A percentile compares a stretch with the other conserved stretches of the same genome.
phyloP scores from a whole-genome alignment of 2,797 vertebrate genomes.

The Alfaro cultratus region DNA sequence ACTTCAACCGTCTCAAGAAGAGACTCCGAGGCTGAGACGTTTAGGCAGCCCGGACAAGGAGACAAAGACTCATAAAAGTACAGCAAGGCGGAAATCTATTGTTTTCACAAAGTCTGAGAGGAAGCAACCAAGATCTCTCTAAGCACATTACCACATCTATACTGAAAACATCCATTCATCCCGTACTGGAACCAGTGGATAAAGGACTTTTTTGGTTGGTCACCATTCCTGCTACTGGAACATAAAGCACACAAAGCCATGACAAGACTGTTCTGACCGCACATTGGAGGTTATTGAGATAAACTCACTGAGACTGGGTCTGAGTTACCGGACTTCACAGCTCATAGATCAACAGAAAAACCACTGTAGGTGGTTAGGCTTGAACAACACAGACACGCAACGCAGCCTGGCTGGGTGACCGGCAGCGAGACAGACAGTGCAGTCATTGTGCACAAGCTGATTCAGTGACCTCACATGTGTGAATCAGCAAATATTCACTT shows the following conservation, averaged over 20 bases:
- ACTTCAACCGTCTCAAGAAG: conserved; percentile 96
- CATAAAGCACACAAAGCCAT: conserved; percentile 64
- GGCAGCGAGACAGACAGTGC: conserved; percentile 61
- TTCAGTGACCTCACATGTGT: conserved; percentile 67
- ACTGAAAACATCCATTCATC: conserved; percentile 59
- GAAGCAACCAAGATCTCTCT: conserved; percentile 31
- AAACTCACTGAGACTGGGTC: conserved; percentile 50
- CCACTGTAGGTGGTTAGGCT: conserved; percentile 69
- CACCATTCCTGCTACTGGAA: conserved; percentile 66
- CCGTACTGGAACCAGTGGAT: conserved; percentile 66
- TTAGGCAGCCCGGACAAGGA: conserved; percentile 11
- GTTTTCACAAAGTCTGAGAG: conserved; percentile 49
- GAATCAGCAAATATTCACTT: conserved; percentile 80
- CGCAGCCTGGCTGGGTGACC: conserved; percentile 44
- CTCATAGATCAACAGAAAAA: conserved; percentile 73
- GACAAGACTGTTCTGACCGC: conserved; percentile 56
- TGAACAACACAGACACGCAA: conserved; percentile 31
- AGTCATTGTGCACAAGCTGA: conserved; percentile 66
- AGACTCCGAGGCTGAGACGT: conserved; percentile 71
- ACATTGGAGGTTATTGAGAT: conserved; percentile 72
- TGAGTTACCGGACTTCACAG: conserved; percentile 70
- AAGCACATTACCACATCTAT: conserved; percentile 40
- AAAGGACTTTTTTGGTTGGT: conserved; percentile 58
- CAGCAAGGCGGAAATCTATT: conserved; percentile 35
- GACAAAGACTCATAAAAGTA: conserved; percentile 24